Evolutionary conservation across 2,797 vertebrate species (phyloP), one percentile per base, ranked within the genome.

Genomic region (Limnodromus scolopaceus): DNA sequence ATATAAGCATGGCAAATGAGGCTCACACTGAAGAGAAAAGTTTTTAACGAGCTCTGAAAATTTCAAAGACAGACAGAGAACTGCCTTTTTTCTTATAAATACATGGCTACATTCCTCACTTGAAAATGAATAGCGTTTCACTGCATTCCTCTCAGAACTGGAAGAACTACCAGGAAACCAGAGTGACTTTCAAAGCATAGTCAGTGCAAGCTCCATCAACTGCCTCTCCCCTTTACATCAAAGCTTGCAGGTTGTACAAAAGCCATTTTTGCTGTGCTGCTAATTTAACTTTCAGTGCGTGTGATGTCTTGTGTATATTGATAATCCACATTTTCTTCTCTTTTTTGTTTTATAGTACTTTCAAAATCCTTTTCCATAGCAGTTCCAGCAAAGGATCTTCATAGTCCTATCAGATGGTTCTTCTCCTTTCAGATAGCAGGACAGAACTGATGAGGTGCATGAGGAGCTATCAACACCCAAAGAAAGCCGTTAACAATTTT

Each of bases 401-500:
- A 46, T 58, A 84, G 41, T 78, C 68, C 49, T 92, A 0, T 17
- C 57, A 38, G 57, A 51, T 16, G 6, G n/a, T 16, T 20, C 13
- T 57, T 88, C 46, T 68, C 57, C 53, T 84, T 86, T 77, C 41
- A 75, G 68, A 69, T 4, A 81, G 83, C n/a, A 87, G 91, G 70
- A 48, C 46, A 89, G 65, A 84, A 92, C 3, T 84, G 71, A 97
- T 96, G 81, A 96, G 63, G 79, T 76, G 43, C 65, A 66, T 68
- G 75, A 91, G 60, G 51, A 93, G 77, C 71, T 89, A 48, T 32
- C 69, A 96, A 71, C 63, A 91, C 45, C 68, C 65, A 70, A 93
- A 88, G 79, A 85, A 94, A 94, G 63, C 64, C 80, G 84, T 78
- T 93, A 80, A 79, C 75, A 80, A 57, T 72, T 89, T 95, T 91